Evolutionary conservation across 2,888 invertebrate species (phyloP), one percentile per base, ranked within the genome.

Genomic region (Lissonota sp.): DNA sequence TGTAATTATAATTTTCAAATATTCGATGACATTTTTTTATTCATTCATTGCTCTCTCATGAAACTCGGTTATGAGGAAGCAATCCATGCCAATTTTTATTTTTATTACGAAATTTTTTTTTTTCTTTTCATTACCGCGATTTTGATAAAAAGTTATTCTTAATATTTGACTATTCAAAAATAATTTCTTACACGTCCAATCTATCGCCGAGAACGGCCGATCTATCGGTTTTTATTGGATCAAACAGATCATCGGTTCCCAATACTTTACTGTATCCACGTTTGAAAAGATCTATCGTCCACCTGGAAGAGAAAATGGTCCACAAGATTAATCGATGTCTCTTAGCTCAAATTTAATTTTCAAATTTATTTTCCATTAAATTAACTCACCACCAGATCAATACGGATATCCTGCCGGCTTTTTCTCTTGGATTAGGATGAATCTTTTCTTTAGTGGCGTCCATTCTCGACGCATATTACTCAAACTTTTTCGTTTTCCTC

Each of bases 201-300:
- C 93, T 92, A 88, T 96, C 95, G 6, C 96, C 96, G n/a, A 96
- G 93, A 42, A 88, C 60, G 87, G 94, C 94, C 10, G 97, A 97
- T 88, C 94, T 94, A 91, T 97, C 97, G 37, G 93, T 93, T 51
- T 93, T 93, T 64, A 96, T 93, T 0, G 97, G 95, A 86, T 95
- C 95, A 88, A 96, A 96, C 57, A 98, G 93, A 92, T 98, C 98
- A 39, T 94, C 93, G 58, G 95, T 94, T 84, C 96, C 96, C 63
- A 98, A 92, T 66, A 95, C 95, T 87, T 96, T 95, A 75, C 93
- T 94, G 87, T 95, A 95, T 0, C 97, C 98, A 89, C 95, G 95
- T 86, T 94, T 95, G 92, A 97, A 97, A 87, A 97, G 93, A 5
- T 95, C 96, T 88, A 96, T 93, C 73, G 97, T 96, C 95, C 97